Percentiles rank a stretch among this genome's conserved stretches.
Conservation (phyloP, 92 coral and sea anemone genomes). For the Parazoanthus darwini region DNA sequence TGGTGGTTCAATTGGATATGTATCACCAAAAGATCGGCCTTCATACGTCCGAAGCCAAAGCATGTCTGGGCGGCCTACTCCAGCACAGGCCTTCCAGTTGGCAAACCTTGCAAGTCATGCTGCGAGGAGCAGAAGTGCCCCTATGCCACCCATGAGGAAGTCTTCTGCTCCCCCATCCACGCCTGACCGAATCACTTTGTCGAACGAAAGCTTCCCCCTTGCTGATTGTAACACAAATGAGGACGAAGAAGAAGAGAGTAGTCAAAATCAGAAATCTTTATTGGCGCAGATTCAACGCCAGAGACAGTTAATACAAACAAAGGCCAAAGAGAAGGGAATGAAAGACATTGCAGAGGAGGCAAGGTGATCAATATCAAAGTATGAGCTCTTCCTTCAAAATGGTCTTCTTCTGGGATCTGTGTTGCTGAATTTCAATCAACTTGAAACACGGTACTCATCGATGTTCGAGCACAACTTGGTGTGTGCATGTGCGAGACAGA, state of each 20-base stretch:
- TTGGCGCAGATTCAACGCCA: conserved; percentile 76
- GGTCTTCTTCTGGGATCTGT: not conserved
- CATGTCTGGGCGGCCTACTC: conserved; percentile 79
- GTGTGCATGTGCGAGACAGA: not conserved
- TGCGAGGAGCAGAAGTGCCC: conserved; percentile 88
- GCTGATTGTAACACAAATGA: conserved; percentile 18
- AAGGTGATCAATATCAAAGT: conserved; percentile 6
- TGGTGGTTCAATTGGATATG: conserved; percentile 56
- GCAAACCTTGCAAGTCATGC: conserved; percentile 90
- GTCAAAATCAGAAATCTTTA: conserved; percentile 53
- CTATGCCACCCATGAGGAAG: conserved; percentile 88
- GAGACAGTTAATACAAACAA: conserved; percentile 65
- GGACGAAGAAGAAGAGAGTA: conserved; percentile 22
- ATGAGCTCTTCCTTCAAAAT: not conserved
- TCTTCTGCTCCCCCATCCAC: conserved; percentile 80
- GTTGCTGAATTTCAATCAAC: not conserved
- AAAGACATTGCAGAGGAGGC: conserved; percentile 48
- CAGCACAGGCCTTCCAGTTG: conserved; percentile 86
- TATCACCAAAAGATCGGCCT: conserved; percentile 58
- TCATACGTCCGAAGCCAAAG: conserved; percentile 81
- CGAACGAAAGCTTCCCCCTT: conserved; percentile 33
- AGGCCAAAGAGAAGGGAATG: conserved; percentile 44
- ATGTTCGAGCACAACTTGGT: not conserved
- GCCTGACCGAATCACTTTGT: conserved; percentile 54
- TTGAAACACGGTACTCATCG: not conserved